Base-by-base conservation (phyloP, 37 sponge, comb jelly and placozoan genomes). In the Oscarella lobularis region DNA sequence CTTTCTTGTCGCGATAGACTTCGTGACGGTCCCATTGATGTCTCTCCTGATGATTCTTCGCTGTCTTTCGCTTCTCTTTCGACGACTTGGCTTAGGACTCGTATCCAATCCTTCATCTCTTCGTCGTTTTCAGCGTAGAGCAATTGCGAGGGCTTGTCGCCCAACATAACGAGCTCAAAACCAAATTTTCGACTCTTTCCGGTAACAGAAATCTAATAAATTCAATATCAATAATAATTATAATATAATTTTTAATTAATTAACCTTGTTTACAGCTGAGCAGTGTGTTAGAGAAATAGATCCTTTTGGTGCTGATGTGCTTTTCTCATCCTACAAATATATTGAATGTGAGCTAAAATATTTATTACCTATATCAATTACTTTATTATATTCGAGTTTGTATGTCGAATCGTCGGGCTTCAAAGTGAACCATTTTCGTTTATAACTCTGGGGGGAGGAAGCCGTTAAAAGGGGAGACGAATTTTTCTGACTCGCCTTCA, bases 81-180 rank as follows among this genome's bases (percentile, higher is more conserved):
- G 1, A 90, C 83, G 33, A 79, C 85, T 41, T 81, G 72, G 29
- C 72, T 60, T 1, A 90, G 77, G 1, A 75, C 75, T 20, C 68
- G 36, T 14, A 83, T 75, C 91, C 91, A 90, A 0, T 87, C 82
- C 67, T 83, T 77, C 67, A 87, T 35, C 38, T 90, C 91, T 32
- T 81, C 77, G 31, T 84, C 85, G 29, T 55, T 78, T 33, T 86
- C 87, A 40, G 87, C 82, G 38, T 32, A n/a, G 6, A 68, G 31
- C n/a, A 31, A 31, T 31, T 68, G 29, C 60, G 60, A 20, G 9
- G 9, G 14, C 60, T 48, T 48, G 14, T 70, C 36, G 14, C 32
- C 73, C 27, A 14, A 29, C 14, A 20, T 70, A 9, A 29, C 73
- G n/a, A 35, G 36, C 27, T 70, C 36, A 27, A 35, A 20, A 29